Evolutionary conservation across 92 coral and sea anemone genomes (phyloP), one percentile per base, ranked within the genome.

Genomic region (Pocillopora grandis): DNA sequence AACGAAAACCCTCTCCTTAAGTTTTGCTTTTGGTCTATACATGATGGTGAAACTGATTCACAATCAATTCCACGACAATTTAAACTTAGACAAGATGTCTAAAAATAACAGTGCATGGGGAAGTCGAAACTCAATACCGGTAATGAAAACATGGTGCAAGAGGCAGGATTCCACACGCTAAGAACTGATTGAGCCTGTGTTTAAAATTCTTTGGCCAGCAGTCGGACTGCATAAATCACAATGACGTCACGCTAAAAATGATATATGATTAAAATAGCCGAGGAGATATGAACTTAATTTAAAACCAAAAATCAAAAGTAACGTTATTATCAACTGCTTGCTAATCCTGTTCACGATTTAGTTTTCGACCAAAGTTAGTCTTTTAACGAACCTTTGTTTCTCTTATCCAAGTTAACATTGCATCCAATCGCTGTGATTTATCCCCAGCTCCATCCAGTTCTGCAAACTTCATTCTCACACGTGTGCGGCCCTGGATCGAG

Each of bases 331-430:
- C 52, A 42, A 42, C 7, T 42, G 52, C 52, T 42, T 42, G 73
- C 73, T 33, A 10, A 68, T 14, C 27, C 2, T 37, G 52, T 31
- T 31, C 73, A 4, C 52, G 55, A 7, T 42, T 42, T 0, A 42
- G 4, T 14, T 35, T 35, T 18, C 27, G 1, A 21, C 12, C 9
- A 11, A 17, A 2, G 33, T 42, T 19, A 17, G n/a, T 59, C 18
- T 17, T 18, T 33, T 23, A 42, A 42, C 71, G 4, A 87, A 94
- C 98, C 95, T 88, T 89, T 59, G 91, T 92, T 64, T 93, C 91
- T 76, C 98, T 90, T 76, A 92, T 91, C 98, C 98, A 94, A 72
- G 68, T 57, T 55, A 94, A 58, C 98, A 94, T 92, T 15, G 94
- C 90, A 78, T 94, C 93, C 64, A 94, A 64, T 31, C 88, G 81